phyloP scores from a whole-genome alignment of 2,797 vertebrate genomes.

The Paratrypauchen microcephalus region DNA sequence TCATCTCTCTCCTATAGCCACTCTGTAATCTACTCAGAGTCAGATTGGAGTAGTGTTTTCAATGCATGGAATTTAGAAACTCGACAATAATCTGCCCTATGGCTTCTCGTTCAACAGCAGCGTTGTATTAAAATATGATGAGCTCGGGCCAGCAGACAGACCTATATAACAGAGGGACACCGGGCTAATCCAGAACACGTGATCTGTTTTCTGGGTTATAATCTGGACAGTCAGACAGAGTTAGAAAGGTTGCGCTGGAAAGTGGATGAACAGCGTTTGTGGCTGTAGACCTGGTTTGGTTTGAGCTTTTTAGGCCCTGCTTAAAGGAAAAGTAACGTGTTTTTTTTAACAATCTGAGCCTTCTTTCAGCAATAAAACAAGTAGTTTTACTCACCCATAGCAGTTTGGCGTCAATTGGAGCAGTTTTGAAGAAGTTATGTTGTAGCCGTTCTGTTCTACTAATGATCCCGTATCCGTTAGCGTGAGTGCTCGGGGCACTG shows the following conservation, averaged over 20 bases:
- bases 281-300: not conserved
- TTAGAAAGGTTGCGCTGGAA: conserved; percentile 13
- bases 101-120: conserved; percentile 56
- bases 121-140: conserved; percentile 66
- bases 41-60: conserved; percentile 24
- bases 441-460: too few species aligned
- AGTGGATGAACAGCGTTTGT: conserved; percentile 3
- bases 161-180: conserved; percentile 76
- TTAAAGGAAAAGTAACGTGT: too few species aligned
- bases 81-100: conserved; percentile 60
- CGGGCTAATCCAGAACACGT: conserved; percentile 79
- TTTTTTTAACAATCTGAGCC: too few species aligned
- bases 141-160: conserved; percentile 63
- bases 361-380: too few species aligned
- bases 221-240: conserved; percentile 43
- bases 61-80: conserved; percentile 43
- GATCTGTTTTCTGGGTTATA: conserved; percentile 73
- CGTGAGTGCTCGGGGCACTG: too few species aligned
- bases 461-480: too few species aligned
- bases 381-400: too few species aligned
- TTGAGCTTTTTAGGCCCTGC: not conserved
- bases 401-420: too few species aligned
- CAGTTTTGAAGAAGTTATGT: too few species aligned
- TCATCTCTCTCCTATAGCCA: not conserved
- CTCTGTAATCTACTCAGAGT: conserved; percentile 25